These are phyloP conservation scores for Spatula versicolor DNA, from an alignment of 2,797 vertebrate genomes.

Conservation along the genomic window DNA sequence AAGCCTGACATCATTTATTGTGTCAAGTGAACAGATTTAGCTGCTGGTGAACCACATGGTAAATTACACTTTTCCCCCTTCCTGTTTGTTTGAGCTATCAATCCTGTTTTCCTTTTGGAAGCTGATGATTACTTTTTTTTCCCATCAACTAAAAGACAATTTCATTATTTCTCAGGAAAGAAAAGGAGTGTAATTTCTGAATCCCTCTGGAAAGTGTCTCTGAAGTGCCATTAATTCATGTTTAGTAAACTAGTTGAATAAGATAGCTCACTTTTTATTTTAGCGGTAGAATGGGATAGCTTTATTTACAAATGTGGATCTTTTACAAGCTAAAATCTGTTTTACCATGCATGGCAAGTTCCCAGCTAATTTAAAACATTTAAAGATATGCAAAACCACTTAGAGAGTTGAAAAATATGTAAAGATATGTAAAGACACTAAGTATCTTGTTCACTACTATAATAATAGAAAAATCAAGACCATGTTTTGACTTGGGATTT, in stretches of 20 bases:
- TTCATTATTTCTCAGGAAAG: conserved; percentile 38
- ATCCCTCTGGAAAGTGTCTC: conserved; percentile 24
- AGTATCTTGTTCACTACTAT: conserved; percentile 55
- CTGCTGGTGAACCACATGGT: conserved; percentile 73
- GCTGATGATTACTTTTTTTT: conserved; percentile 39
- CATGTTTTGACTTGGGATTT: conserved; percentile 55
- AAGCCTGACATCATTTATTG: conserved; percentile 78
- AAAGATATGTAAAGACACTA: conserved; percentile 70
- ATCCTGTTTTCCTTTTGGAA: conserved; percentile 61
- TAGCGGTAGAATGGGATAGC: not conserved
- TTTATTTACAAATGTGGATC: conserved; percentile 55
- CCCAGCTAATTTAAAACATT: conserved; percentile 59
- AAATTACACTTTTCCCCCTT: conserved; percentile 64
- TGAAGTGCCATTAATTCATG: conserved; percentile 32
- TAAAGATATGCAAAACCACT: conserved; percentile 69
- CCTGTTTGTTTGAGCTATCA: conserved; percentile 59
- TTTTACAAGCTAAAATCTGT: conserved; percentile 52
- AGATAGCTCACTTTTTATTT: not conserved
- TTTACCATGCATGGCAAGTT: conserved; percentile 59
- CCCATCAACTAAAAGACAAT: conserved; percentile 38
- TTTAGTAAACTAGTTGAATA: conserved; percentile 42
- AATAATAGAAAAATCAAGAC: conserved; percentile 59
- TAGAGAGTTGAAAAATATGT: conserved; percentile 65
- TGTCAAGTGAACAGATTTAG: conserved; percentile 77
- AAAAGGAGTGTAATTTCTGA: conserved; percentile 33